Conservation (phyloP, 2,888 invertebrate species). For the Erannis defoliaria region DNA sequence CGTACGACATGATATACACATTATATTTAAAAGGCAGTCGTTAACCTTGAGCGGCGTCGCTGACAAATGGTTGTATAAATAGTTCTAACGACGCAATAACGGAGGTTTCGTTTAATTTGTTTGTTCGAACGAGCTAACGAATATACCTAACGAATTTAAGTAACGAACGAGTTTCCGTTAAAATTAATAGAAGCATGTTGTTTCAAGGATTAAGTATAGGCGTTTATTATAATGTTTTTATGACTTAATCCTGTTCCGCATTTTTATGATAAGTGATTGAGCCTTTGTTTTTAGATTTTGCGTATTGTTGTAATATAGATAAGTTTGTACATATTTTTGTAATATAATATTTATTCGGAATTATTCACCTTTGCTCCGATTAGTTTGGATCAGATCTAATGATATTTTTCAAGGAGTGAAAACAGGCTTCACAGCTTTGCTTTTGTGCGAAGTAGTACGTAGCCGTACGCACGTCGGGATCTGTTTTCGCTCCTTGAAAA, state of each 20-base stretch:
- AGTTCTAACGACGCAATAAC: constrained; percentile 35
- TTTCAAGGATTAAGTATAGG: constrained; percentile 15
- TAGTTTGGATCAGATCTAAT: no score
- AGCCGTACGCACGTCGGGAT: no score
- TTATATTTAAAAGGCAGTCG: constrained; percentile 5
- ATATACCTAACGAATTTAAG: constrained; percentile 14
- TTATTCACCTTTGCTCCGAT: no score
- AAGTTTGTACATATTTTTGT: no score
- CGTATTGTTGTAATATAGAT: no score
- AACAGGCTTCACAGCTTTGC: no score
- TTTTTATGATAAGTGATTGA: background rate
- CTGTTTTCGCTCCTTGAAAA: no score
- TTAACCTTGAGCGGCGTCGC: constrained; percentile 18
- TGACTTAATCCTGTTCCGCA: constrained; percentile 15
- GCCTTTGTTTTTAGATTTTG: background rate
- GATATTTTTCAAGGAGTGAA: no score
- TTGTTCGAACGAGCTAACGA: constrained; percentile 18
- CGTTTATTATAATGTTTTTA: background rate
- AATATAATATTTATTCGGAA: no score
- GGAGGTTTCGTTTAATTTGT: constrained; percentile 18
- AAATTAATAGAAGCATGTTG: constrained; percentile 2
- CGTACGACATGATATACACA: background rate
- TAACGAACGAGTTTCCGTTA: constrained; percentile 19
- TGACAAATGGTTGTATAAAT: constrained; percentile 14
- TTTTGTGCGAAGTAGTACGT: no score